Conservation (phyloP, 1,140 invertebrate genomes). For the Drosophila burlai region DNA sequence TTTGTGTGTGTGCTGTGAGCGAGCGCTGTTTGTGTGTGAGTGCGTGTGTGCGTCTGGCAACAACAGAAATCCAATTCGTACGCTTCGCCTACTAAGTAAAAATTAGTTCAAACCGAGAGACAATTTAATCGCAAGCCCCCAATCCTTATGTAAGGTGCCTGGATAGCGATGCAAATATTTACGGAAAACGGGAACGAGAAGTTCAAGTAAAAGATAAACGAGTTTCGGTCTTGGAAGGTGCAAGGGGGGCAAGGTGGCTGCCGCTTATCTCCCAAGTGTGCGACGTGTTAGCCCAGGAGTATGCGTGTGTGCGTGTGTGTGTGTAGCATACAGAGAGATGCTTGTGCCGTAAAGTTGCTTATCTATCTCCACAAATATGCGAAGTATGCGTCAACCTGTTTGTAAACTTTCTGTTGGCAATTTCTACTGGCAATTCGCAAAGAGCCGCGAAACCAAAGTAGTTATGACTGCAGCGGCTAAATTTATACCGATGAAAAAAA, state of each 20-base stretch:
- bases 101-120: conserved; percentile 55
- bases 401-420: conserved; percentile 79
- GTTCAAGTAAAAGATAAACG: conserved; percentile 62
- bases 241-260: conserved; percentile 5
- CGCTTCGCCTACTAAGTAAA: conserved; percentile 51
- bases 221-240: conserved; percentile 20
- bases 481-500: conserved; percentile 44
- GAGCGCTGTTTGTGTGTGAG: conserved; percentile 12
- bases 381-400: conserved; percentile 82
- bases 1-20: conserved; percentile 18
- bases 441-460: conserved; percentile 23
- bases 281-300: conserved; percentile 27
- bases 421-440: conserved; percentile 59
- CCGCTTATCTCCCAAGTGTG: conserved; percentile 43
- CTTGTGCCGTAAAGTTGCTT: conserved; percentile 53
- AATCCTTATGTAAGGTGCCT: conserved; percentile 58
- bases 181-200: conserved; percentile 29
- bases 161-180: conserved; percentile 46
- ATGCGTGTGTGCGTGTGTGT: conserved; percentile 25
- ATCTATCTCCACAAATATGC: conserved; percentile 80
- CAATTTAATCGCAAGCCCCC: conserved; percentile 34
- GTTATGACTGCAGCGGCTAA: conserved; percentile 35
- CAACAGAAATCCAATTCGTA: conserved; percentile 55
- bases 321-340: conserved; percentile 21
- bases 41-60: conserved; percentile 38